Conservation (phyloP, 2,797 vertebrate genomes). For the Oophaga sylvatica region DNA sequence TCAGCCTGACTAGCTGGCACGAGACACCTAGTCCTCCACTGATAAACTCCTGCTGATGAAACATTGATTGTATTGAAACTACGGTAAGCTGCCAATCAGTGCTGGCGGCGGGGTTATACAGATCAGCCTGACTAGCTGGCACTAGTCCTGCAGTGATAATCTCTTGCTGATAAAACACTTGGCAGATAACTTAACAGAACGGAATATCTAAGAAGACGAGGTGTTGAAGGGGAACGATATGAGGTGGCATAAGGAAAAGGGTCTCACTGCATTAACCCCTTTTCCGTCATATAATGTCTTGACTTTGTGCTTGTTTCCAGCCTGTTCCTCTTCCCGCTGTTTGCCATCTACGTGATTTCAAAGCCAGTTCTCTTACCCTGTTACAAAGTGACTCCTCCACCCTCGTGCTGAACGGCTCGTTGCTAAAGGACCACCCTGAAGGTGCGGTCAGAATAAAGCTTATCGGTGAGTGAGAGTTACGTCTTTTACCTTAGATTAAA, state of each 20-base stretch:
- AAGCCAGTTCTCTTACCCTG: constrained; percentile 65
- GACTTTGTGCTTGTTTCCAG: constrained; percentile 63
- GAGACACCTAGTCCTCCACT: too few species aligned
- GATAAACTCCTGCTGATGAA: too few species aligned
- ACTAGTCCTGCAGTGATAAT: too few species aligned
- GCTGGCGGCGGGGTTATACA: too few species aligned
- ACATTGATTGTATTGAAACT: too few species aligned
- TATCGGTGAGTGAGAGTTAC: constrained; percentile 68
- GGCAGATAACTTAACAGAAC: too few species aligned
- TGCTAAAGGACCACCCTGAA: constrained; percentile 64
- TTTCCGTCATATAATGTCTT: background rate
- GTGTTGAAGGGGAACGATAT: background rate
- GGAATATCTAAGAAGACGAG: background rate
- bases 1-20: too few species aligned
- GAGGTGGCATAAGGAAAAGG: background rate
- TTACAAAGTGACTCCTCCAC: constrained; percentile 66
- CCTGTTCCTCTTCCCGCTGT: constrained; percentile 59
- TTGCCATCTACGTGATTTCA: constrained; percentile 71
- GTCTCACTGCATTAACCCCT: background rate
- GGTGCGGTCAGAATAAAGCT: constrained; percentile 68
- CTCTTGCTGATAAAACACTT: too few species aligned
- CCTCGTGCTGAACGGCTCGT: constrained; percentile 67
- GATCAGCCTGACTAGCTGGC: too few species aligned
- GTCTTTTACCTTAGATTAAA: too few species aligned
- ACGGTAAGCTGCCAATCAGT: too few species aligned